Evolutionary conservation across 2,888 invertebrate species (phyloP).

Genomic region (Masnerella sp.): DNA sequence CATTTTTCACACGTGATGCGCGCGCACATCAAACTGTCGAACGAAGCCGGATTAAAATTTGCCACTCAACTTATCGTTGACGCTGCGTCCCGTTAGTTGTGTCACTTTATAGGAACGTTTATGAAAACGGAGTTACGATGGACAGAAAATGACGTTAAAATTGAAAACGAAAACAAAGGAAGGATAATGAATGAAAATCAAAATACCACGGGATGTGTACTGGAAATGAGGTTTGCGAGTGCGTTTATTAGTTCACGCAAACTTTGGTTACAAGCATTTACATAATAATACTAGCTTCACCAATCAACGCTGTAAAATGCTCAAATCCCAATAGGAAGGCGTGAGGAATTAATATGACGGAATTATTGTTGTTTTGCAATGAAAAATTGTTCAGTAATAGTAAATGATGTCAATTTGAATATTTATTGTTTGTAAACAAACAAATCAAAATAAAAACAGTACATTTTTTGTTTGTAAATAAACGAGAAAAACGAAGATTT

Average conservation of each 20-base stretch:
- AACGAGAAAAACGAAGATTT: too few relatives aligned
- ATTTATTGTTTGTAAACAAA: too few relatives aligned
- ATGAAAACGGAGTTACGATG: too few relatives aligned
- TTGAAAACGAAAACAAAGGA: not conserved
- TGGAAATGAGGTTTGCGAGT: not conserved
- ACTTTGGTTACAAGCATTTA: not conserved
- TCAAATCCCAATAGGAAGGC: not conserved
- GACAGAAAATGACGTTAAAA: too few relatives aligned
- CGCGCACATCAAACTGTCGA: constrained; percentile 41
- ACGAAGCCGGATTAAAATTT: constrained; percentile 27
- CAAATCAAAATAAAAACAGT: too few relatives aligned
- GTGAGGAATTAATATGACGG: not conserved
- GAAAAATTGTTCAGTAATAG: not conserved
- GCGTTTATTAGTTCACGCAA: not conserved
- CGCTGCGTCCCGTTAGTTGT: constrained; percentile 4
- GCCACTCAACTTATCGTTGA: constrained; percentile 37
- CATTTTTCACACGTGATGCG: constrained; percentile 43
- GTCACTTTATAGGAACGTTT: too few relatives aligned
- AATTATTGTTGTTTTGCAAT: not conserved
- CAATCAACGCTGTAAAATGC: constrained; percentile 13
- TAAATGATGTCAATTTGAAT: too few relatives aligned
- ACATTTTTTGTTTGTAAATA: too few relatives aligned
- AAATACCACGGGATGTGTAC: not conserved
- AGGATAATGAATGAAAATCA: not conserved
- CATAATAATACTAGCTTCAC: constrained; percentile 1